These are phyloP conservation scores for Netelia inedita DNA, from an alignment of 2,888 invertebrate species.

Conservation along the genomic window DNA sequence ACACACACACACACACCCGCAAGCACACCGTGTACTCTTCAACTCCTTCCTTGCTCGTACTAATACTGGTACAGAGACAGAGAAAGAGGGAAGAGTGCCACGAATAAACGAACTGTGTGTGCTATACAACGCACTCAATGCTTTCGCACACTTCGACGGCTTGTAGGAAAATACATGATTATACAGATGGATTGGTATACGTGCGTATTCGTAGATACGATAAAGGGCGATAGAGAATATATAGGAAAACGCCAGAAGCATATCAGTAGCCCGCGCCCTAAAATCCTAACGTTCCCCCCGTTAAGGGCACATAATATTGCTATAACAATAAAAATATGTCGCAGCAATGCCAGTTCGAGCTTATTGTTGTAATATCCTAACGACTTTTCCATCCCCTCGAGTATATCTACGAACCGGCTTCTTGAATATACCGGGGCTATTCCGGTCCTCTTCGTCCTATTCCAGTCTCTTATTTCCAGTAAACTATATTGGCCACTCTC, in stretches of 20 bases:
- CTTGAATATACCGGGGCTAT: slow-evolving; percentile 31
- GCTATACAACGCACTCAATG: slow-evolving; percentile 29
- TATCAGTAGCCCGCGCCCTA: slow-evolving; percentile 50
- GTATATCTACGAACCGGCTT: not conserved
- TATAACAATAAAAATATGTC: slow-evolving; percentile 73
- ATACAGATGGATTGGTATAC: not conserved
- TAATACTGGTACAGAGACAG: slow-evolving; percentile 27
- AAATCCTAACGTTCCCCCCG: slow-evolving; percentile 53
- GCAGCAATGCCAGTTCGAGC: slow-evolving; percentile 67
- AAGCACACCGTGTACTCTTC: slow-evolving; percentile 18
- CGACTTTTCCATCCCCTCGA: slow-evolving; percentile 46
- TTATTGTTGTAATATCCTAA: slow-evolving; percentile 74
- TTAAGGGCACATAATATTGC: slow-evolving; percentile 68
- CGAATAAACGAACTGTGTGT: slow-evolving; percentile 74
- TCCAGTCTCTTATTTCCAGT: slow-evolving; percentile 25
- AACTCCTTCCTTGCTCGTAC: slow-evolving; percentile 43
- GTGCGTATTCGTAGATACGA: slow-evolving; percentile 7
- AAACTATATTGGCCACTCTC: not conserved
- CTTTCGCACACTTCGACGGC: slow-evolving; percentile 38
- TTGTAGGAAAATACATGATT: slow-evolving; percentile 29
- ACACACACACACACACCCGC: slow-evolving; percentile 34
- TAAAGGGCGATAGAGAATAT: slow-evolving; percentile 43
- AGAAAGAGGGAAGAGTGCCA: slow-evolving; percentile 31
- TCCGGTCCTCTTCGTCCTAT: slow-evolving; percentile 6
- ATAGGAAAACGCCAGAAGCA: slow-evolving; percentile 53